Conservation (phyloP, 2,797 vertebrate species). For the Malurus leucopterus region DNA sequence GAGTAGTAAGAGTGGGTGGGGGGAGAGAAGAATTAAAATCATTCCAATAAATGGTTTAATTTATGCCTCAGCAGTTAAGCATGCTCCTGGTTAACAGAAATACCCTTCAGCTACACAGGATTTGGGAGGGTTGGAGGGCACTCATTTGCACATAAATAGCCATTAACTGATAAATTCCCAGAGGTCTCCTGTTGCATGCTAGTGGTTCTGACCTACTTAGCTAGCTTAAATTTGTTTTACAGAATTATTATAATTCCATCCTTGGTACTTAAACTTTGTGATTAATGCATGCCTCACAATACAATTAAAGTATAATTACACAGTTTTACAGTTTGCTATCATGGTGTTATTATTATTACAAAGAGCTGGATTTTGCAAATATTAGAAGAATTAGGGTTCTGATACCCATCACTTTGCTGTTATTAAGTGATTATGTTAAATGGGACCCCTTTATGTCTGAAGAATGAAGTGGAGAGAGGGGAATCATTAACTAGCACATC, state of each 20-base stretch:
- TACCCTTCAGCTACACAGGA: constrained; percentile 88
- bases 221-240: constrained; percentile 87
- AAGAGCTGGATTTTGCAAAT: constrained; percentile 87
- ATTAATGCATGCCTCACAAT: constrained; percentile 93
- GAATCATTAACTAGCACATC: constrained; percentile 61
- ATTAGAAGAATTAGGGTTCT: constrained; percentile 89
- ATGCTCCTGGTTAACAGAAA: constrained; percentile 86
- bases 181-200: constrained; percentile 84
- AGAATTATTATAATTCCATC: constrained; percentile 94
- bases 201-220: constrained; percentile 93
- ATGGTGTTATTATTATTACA: constrained; percentile 87
- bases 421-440: constrained; percentile 79
- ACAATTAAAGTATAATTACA: constrained; percentile 97
- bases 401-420: constrained; percentile 76
- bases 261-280: constrained; percentile 90
- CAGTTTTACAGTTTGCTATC: constrained; percentile 85
- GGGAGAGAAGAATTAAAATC: constrained; percentile 71
- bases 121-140: constrained; percentile 88
- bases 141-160: constrained; percentile 98
- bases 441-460: constrained; percentile 70
- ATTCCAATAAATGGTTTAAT: constrained; percentile 81
- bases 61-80: constrained; percentile 80
- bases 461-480: constrained; percentile 67
- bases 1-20: constrained; percentile 36
- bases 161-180: constrained; percentile 87